These are phyloP conservation scores for Apocheima hispidaria DNA, from an alignment of 2,888 invertebrate species.

Conservation along the genomic window DNA sequence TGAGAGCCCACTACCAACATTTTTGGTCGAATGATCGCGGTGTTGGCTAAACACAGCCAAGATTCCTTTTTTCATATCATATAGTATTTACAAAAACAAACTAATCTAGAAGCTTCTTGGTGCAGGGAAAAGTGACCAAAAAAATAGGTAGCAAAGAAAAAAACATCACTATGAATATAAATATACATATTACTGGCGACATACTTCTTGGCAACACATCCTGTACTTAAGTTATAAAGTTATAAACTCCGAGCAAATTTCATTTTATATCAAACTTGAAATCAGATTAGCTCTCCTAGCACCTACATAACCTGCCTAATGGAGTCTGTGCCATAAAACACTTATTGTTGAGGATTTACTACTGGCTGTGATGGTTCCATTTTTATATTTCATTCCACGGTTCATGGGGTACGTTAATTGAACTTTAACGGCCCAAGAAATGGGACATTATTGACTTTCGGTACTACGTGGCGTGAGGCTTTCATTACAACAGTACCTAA, in stretches of 20 bases:
- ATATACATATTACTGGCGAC: too few relatives aligned
- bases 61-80: too few relatives aligned
- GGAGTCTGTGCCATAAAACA: constrained; percentile 66
- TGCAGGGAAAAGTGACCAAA: too few relatives aligned
- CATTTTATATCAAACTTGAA: constrained; percentile 47
- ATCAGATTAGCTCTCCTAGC: constrained; percentile 47
- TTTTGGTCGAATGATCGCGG: too few relatives aligned
- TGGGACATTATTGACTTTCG: constrained; percentile 69
- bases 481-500: constrained; percentile 20
- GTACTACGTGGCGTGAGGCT: constrained; percentile 29
- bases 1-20: too few relatives aligned
- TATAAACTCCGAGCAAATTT: constrained; percentile 18
- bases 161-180: too few relatives aligned
- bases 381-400: constrained; percentile 80
- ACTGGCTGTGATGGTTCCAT: constrained; percentile 62
- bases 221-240: not conserved
- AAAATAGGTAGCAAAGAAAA: too few relatives aligned
- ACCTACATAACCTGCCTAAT: constrained; percentile 51
- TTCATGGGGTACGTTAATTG: constrained; percentile 73
- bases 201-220: too few relatives aligned
- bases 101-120: too few relatives aligned
- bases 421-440: constrained; percentile 75
- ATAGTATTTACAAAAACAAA: too few relatives aligned
- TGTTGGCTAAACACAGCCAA: too few relatives aligned
- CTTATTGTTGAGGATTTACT: constrained; percentile 70